Conservation (phyloP, 2,113 vertebrate species). For the Dromaius novaehollandiae region DNA sequence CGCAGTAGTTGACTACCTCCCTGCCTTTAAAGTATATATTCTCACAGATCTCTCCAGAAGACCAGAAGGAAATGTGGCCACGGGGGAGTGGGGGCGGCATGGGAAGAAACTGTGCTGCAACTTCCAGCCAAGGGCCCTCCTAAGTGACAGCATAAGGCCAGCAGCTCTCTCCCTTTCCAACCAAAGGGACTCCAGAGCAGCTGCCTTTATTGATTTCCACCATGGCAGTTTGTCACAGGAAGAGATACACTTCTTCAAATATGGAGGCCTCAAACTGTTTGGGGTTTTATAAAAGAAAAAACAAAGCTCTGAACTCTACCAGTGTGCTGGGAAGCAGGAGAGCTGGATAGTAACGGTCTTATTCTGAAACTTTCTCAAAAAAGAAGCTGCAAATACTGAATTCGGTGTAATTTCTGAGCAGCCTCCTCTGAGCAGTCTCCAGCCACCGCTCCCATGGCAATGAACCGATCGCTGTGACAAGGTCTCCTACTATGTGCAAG, state of each 20-base stretch:
- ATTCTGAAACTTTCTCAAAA: not conserved
- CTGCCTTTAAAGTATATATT: slow-evolving; percentile 50
- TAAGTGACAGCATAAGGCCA: slow-evolving; percentile 1
- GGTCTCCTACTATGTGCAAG: rapidly evolving
- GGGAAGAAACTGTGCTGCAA: slow-evolving; percentile 39
- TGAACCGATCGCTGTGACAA: not conserved
- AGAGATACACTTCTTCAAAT: not conserved
- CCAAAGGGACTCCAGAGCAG: not conserved
- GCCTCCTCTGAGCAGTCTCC: not conserved
- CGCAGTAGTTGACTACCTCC: slow-evolving; percentile 7
- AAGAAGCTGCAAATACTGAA: not conserved
- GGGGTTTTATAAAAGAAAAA: not conserved
- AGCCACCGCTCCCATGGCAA: rapidly evolving
- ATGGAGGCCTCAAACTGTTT: not conserved
- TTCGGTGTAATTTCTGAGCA: not conserved
- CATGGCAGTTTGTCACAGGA: not conserved
- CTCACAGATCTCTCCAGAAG: slow-evolving; percentile 33
- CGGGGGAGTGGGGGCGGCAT: slow-evolving; percentile 36
- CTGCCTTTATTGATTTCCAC: not conserved
- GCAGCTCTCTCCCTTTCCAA: not conserved
- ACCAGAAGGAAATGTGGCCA: slow-evolving; percentile 58
- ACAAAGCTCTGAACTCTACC: not conserved
- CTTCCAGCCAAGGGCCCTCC: not conserved
- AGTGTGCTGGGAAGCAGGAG: not conserved
- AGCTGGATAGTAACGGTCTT: not conserved